These are phyloP conservation scores for Argya squamiceps DNA, from an alignment of 2,797 vertebrate species.

Conservation along the genomic window DNA sequence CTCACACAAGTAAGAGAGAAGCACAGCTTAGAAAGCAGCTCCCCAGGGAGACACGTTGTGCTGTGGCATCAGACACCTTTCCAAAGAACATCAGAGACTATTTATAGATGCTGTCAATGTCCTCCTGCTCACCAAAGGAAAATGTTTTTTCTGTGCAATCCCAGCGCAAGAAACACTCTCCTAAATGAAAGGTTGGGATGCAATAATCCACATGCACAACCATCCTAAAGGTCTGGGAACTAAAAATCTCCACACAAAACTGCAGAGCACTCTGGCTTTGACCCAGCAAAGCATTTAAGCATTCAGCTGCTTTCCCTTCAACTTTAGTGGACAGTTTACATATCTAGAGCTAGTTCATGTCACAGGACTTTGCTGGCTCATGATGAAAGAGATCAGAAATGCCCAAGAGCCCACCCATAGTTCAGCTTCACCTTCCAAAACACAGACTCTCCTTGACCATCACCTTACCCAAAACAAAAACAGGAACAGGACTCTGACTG, in stretches of 20 bases:
- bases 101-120: not conserved
- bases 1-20: not conserved
- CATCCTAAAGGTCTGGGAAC: not conserved
- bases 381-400: not conserved
- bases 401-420: not conserved
- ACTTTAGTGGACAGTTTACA: not conserved
- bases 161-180: not conserved
- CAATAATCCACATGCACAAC: not conserved
- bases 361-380: not conserved
- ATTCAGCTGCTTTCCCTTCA: not conserved
- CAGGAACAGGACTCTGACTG: not conserved
- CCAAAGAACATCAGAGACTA: not conserved
- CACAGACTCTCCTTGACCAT: not conserved
- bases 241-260: not conserved
- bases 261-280: not conserved
- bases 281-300: slow-evolving; percentile 19
- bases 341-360: not conserved
- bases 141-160: not conserved
- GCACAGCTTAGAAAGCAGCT: not conserved
- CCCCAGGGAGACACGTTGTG: not conserved
- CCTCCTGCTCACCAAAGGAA: not conserved
- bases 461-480: not conserved
- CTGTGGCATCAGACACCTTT: not conserved
- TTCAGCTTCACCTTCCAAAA: not conserved
- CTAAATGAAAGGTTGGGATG: not conserved